Evolutionary conservation across 2,888 invertebrate genomes (phyloP).

Genomic region (Pachymerium ferrugineum): DNA sequence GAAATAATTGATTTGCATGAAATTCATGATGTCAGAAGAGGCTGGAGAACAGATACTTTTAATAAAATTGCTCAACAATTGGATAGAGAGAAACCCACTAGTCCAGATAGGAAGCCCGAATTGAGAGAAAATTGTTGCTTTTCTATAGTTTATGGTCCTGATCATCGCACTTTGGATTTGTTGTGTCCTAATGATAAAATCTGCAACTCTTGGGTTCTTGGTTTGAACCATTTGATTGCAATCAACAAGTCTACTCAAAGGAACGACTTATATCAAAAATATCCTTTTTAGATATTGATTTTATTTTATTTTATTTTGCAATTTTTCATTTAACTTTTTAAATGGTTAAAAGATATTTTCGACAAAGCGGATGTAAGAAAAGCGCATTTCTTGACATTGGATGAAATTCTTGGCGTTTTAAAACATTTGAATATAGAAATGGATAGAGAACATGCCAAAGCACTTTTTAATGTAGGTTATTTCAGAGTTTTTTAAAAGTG

Average conservation of each 20-base stretch:
- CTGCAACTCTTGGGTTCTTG: constrained; percentile 45
- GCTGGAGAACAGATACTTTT: constrained; percentile 50
- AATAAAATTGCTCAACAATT: constrained; percentile 45
- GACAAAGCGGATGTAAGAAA: constrained; percentile 53
- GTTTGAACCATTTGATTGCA: constrained; percentile 44
- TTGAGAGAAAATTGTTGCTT: constrained; percentile 42
- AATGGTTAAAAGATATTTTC: constrained; percentile 53
- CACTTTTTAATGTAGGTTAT: constrained; percentile 52
- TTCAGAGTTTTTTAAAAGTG: neutral
- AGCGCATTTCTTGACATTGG: constrained; percentile 52
- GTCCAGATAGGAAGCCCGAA: neutral
- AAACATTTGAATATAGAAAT: constrained; percentile 54
- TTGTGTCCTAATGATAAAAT: constrained; percentile 44
- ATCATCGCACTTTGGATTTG: constrained; percentile 45
- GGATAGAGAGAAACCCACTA: constrained; percentile 36
- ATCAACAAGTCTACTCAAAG: constrained; percentile 36
- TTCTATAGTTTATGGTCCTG: constrained; percentile 42
- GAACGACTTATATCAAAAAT: constrained; percentile 42
- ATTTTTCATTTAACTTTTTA: constrained; percentile 36
- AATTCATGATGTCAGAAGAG: constrained; percentile 48
- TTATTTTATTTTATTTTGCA: neutral
- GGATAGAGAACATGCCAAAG: constrained; percentile 50
- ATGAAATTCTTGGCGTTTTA: constrained; percentile 53
- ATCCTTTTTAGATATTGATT: constrained; percentile 31
- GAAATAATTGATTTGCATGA: constrained; percentile 46